Base-by-base conservation (phyloP, 2,888 invertebrate species). In the Peribatodes rhomboidaria region DNA sequence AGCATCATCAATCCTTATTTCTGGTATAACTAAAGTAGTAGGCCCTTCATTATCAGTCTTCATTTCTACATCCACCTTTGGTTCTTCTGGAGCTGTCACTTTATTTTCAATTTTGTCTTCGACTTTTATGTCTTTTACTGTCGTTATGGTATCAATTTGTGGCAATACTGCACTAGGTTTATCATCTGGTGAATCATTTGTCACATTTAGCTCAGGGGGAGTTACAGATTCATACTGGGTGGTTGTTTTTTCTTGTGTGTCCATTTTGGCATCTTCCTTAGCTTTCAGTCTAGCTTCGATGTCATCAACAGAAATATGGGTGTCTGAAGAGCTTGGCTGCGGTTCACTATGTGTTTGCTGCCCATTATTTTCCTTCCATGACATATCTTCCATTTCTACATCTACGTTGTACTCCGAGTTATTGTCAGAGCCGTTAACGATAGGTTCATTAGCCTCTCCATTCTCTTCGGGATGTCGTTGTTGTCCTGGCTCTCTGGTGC, bases 401-500 rank as follows among this genome's bases (percentile, higher is more conserved):
- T 88, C 95, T 76, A 85, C 94, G 87, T 92, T 93, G 67, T 93
- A 93, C 57, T 94, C 94, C 0, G 93, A 93, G 76, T 90, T 93
- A 66, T 90, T 90, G 68, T 95, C 95, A 8, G 95, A 91, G 10
- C 95, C 95, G 77, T 95, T 95, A 1, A 95, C 93, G 67, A 95
- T 88, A 39, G 94, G 93, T 72, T 95, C 94, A 61, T 94, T 88
- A 8, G 94, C 94, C 69, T 96, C 96, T 0, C 95, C 95, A 84
- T 96, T 96, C 81, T 96, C 95, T 69, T 95, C 96, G 13, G 94
- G 89, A 27, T 86, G 92, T 50, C 94, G 94, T 74, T 94, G 95
- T 16, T n/a, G n/a, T n/a, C 96, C 96, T 1, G 96, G 96, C 80
- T 95, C 96, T 73, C 94, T 94, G 35, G 96, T 96, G 82, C 96